Base-by-base conservation (phyloP, 1,140 invertebrate genomes). In the Drosophila pruinosa region DNA sequence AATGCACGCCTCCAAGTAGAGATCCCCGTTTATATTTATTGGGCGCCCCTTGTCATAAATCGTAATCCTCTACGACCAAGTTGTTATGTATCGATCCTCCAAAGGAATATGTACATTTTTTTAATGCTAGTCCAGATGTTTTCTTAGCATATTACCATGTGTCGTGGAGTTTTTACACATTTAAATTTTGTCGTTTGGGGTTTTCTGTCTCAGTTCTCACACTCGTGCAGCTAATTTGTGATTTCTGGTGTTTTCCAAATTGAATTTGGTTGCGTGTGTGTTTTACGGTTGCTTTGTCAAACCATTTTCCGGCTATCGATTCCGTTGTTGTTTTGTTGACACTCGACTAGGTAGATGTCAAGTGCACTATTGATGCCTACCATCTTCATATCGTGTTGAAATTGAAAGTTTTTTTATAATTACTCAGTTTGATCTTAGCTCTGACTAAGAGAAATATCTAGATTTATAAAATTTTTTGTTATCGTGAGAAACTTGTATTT, bases 161-260 rank as follows among this genome's bases (percentile, higher is more conserved):
- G 81, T 86, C 82, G 77, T 26, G 48, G 45, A 39, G 53, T 34
- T 41, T 65, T 78, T 65, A 38, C 56, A 45, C 76, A 86, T 85
- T 85, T 67, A 71, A 86, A 86, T 85, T 36, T 22, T 39, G 21
- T 56, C 39, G 57, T 47, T 53, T 41, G 53, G 14, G 48, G 28
- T 45, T 14, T 26, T 47, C 15, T 19, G 52, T 53, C 28, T 62
- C 43, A 58, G 67, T 86, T 85, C 81, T 86, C 81, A 86, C 81
- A 85, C 70, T 81, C 52, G 81, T 86, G 74, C 78, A 81, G 81
- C 81, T 85, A 85, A 85, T 85, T 85, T 85, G 81, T 85, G 81
- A 85, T 85, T 86, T 86, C 54, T 81, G 68, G 68, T 85, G 81
- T 85, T 85, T 85, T 85, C 72, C 68, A 72, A 86, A 19, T 85